These are phyloP conservation scores for Lanius ludovicianus DNA, from an alignment of 2,113 vertebrate species.

Conservation along the genomic window DNA sequence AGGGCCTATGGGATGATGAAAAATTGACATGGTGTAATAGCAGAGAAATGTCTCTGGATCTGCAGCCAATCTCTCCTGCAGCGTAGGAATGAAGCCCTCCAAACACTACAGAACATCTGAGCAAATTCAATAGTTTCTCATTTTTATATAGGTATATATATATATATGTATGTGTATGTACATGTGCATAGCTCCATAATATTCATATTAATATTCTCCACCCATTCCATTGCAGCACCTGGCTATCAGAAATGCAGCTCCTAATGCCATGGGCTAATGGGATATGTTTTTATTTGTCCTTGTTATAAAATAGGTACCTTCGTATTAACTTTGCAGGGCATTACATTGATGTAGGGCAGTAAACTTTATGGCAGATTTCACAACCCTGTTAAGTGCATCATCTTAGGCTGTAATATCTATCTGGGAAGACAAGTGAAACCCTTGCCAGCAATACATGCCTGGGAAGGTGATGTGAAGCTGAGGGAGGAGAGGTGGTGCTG, in stretches of 20 bases:
- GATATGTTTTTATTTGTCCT: constrained; percentile 67
- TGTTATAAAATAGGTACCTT: constrained; percentile 53
- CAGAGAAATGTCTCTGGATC: background rate
- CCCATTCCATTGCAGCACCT: constrained; percentile 39
- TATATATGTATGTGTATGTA: background rate
- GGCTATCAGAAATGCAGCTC: constrained; percentile 19
- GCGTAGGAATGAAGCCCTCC: background rate
- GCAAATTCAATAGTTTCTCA: background rate
- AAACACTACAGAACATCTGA: background rate
- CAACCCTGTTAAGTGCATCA: constrained; percentile 53
- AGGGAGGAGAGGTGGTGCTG: background rate
- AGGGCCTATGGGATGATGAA: constrained; percentile 16
- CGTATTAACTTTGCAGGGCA: constrained; percentile 49
- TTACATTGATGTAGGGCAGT: constrained; percentile 58
- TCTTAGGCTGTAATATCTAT: background rate
- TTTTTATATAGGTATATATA: background rate
- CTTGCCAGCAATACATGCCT: background rate
- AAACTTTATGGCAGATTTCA: constrained; percentile 68
- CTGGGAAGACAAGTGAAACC: background rate
- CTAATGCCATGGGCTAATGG: constrained; percentile 9
- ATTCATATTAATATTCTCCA: background rate
- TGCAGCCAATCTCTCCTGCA: background rate
- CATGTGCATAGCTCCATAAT: background rate
- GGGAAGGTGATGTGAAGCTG: background rate
- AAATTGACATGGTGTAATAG: constrained; percentile 50